Base-by-base conservation (phyloP, 1,140 invertebrate genomes). In the Cryptotermes secundus region DNA sequence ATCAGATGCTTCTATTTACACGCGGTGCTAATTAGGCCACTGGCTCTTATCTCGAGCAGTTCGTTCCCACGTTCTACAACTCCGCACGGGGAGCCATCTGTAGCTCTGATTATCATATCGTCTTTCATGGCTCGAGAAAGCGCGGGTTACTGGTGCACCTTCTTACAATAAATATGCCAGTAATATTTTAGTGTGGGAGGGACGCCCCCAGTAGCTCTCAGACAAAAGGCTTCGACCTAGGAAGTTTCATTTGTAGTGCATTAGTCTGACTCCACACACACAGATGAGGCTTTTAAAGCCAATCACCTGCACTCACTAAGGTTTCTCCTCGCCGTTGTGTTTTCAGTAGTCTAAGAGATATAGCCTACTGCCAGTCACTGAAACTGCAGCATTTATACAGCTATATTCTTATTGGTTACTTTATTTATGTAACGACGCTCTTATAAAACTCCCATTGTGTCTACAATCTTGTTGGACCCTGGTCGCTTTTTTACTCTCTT, bases 151-250 rank as follows among this genome's bases (percentile, higher is more conserved):
- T 19, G 45, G 4, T 49, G 45, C 45, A 49, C 0, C 45, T 49
- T 49, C 45, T 19, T 49, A 49, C 19, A 49, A 19, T 49, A 22
- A 49, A 49, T 22, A 19, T 49, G 45, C 45, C 45, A 49, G 59
- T n/a, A 31, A 72, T 26, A 26, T 72, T 72, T 72, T 72, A 72
- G 59, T 72, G 59, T 72, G 59, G 59, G 59, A 72, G 59, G 59
- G 59, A 72, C 59, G 59, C 59, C 59, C 9, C 59, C 59, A 72
- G 26, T 4, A 72, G 59, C 26, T 26, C 59, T 26, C 59, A 31
- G 59, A 72, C 59, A 72, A 31, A 31, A 72, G 59, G 31, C 59
- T 1, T n/a, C 59, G 59, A 31, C 45, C 45, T 49, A 19, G 22
- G 19, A 49, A 49, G 45, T 12, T 38, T 38, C 38, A 38, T 6